Evolutionary conservation across 2,888 invertebrate species (phyloP), one percentile per base, ranked within the genome.

Genomic region (Fissipunctia ypsillon): DNA sequence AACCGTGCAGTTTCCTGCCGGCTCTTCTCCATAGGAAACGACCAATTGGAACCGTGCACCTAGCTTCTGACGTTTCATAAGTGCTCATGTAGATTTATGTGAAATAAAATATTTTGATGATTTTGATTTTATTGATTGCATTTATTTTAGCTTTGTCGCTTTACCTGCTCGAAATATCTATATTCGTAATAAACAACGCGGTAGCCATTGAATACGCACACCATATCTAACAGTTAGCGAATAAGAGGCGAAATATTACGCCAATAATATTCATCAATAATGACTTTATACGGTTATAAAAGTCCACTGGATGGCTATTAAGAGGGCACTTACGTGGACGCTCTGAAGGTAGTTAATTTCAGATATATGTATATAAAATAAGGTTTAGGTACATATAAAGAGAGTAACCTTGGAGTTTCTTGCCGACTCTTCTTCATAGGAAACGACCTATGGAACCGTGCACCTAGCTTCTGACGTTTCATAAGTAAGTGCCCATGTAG

Each of bases 211-310:
- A 45, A 64, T 31, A 45, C 22, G 71, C 25, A n/a, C 35, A 52
- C n/a, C n/a, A 38, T n/a, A 61, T 7, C 16, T 54, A 35, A 25
- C 31, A 25, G 14, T 75, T 54, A 28, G n/a, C 56, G 31, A n/a
- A 41, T 73, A 56, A 25, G 38, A 31, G 31, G 2, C 19, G 19
- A 63, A 75, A 41, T 76, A 76, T 65, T 25, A 41, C 41, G 22
- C 66, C 56, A 65, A 19, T 76, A 76, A 67, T 74, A 70, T 48
- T 12, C 35, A 43, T 65, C 38, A 64, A 64, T 79, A n/a, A 64
- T 54, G 41, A 38, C 64, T 78, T 48, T 41, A 76, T 41, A 12
- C 16, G 31, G 72, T 71, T 72, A 79, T 77, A 56, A 78, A 78
- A 61, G 73, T 79, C 77, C 61, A 52, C 16, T 38, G 9, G 66